Evolutionary conservation across 1,140 invertebrate genomes (phyloP).

Genomic region (Sesamia nonagrioides): DNA sequence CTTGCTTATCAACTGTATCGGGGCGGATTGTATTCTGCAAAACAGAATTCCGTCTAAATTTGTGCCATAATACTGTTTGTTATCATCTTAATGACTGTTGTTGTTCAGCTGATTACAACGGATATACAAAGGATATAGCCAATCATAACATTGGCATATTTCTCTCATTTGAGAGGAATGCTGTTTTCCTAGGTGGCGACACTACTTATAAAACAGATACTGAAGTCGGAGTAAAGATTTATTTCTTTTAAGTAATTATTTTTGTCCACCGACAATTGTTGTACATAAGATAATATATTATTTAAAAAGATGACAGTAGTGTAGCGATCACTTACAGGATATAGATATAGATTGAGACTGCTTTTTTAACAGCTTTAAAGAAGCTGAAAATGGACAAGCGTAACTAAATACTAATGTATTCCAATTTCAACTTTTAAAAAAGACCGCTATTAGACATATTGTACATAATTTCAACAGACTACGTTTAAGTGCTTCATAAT

Average conservation of each 20-base stretch:
- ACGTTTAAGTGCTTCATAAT: not conserved
- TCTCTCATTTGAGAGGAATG: not conserved
- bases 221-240: no score
- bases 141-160: not conserved
- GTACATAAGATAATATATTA: no score
- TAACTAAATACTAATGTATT: no score
- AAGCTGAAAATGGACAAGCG: not conserved
- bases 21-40: not conserved
- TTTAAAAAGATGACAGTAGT: no score
- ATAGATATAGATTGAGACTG: no score
- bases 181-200: no score
- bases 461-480: not conserved
- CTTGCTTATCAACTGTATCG: constrained; percentile 8
- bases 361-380: not conserved
- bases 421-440: no score
- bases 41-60: constrained; percentile 3
- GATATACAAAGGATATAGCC: not conserved
- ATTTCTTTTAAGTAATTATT: no score
- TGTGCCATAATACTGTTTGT: constrained; percentile 34
- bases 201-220: no score
- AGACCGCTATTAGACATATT: no score
- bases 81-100: constrained; percentile 27
- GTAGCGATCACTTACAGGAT: no score
- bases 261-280: no score
- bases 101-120: constrained; percentile 8